Base-by-base conservation (phyloP, 2,113 vertebrate species). In the Rhinoptilus africanus region DNA sequence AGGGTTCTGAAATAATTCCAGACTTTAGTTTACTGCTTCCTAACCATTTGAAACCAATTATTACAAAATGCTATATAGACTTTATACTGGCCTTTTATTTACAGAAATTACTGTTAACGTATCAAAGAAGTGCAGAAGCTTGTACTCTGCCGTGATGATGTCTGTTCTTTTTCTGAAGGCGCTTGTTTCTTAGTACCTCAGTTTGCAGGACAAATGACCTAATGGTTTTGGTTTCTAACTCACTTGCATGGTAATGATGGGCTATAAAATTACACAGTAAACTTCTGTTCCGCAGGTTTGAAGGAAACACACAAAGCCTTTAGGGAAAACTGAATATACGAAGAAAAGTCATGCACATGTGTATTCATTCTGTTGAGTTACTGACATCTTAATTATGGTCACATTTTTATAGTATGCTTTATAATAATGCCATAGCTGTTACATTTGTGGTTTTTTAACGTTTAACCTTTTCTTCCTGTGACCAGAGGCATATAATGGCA, bases 301-400 rank as follows among this genome's bases (percentile, higher is more conserved):
- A 3, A 54, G 59, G 53, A 45, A 67, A 67, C 57, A 41, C 63
- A 59, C 41, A 16, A 19, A 60, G 34, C 39, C 83, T 72, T 37
- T 22, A 8, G 88, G 76, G 88, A 41, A 84, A 89, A 69, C 26
- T 59, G 85, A 7, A 37, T 59, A 28, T 20, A 37, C 75, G 88
- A 72, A 72, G 88, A 57, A 28, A 79, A 91, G n/a, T 27, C 64
- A 64, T 84, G 72, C 39, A n/a, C 59, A 35, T 27, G 45, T 80
- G 57, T 60, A 53, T 69, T 75, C 39, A 3, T 89, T 75, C 73
- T 75, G 39, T 78, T 41, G 9, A 37, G 27, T 54, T 54, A 86
- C 32, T 89, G 83, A 73, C 51, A 72, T 86, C 68, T 79, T 89
- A 92, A 88, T 93, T 95, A 81, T 56, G 84, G 93, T 51, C 66